A percentile compares a stretch with the other conserved stretches of the same genome.
Conservation (phyloP, 1,140 invertebrate genomes). For the Conopomorpha cramerella region DNA sequence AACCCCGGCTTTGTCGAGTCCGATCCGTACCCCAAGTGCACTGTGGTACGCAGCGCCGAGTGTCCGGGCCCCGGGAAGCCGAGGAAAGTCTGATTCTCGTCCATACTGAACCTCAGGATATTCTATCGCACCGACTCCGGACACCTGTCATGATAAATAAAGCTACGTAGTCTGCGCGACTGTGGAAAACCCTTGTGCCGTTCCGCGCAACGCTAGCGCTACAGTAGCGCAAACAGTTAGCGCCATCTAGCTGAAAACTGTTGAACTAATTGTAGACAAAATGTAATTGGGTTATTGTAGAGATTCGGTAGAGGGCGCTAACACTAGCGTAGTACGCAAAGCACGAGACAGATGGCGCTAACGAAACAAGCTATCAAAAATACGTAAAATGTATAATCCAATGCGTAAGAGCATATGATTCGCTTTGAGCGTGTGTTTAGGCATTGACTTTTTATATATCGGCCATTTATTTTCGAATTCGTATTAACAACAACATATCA, state of each 20-base stretch:
- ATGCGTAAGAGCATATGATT: no score
- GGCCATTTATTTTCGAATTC: no score
- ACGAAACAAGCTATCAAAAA: no score
- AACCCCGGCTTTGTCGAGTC: constrained; percentile 77
- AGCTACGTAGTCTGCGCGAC: not conserved
- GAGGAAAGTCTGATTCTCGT: constrained; percentile 58
- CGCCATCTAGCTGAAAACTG: not conserved
- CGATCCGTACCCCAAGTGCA: constrained; percentile 23
- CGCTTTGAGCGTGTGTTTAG: no score
- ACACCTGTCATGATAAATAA: constrained; percentile 33
- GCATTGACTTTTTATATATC: no score
- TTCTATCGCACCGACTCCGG: constrained; percentile 51
- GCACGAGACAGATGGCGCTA: no score
- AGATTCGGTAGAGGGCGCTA: not conserved
- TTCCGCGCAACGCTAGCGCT: no score
- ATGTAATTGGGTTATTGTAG: not conserved
- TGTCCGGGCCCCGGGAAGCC: constrained; percentile 47
- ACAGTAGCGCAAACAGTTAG: not conserved
- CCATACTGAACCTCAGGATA: constrained; percentile 56
- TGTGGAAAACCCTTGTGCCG: no score
- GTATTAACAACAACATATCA: no score
- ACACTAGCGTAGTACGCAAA: no score
- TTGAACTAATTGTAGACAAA: not conserved
- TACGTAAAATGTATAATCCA: no score
- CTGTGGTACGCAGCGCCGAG: constrained; percentile 40